Conservation (phyloP, 2,888 invertebrate genomes). For the Eutolmus rufibarbis region DNA sequence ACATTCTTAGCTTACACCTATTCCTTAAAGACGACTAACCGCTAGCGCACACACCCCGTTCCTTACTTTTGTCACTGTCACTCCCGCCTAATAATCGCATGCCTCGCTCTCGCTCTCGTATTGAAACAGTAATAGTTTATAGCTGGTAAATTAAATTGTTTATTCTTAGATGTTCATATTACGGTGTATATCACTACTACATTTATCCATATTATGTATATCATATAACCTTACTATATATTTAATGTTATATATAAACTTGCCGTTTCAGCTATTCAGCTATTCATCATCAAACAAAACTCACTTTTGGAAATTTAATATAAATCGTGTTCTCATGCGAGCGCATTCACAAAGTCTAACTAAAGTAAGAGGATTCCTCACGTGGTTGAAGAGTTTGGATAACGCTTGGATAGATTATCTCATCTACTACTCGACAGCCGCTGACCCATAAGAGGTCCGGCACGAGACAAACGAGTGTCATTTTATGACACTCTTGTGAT, state of each 20-base stretch:
- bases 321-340: conserved; percentile 45
- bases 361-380: not conserved
- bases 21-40: conserved; percentile 16
- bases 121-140: conserved; percentile 34
- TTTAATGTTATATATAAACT: conserved; percentile 42
- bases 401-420: not conserved
- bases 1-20: conserved; percentile 32
- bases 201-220: conserved; percentile 47
- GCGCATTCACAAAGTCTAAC: conserved; percentile 38
- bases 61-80: not conserved
- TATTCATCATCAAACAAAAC: conserved; percentile 24
- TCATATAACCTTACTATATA: conserved; percentile 42
- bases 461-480: not conserved
- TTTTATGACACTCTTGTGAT: not conserved
- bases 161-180: conserved; percentile 45
- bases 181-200: conserved; percentile 47
- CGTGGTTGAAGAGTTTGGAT: not conserved
- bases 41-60: not conserved
- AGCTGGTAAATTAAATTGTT: conserved; percentile 31
- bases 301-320: conserved; percentile 46
- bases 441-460: not conserved
- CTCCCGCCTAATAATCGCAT: not conserved
- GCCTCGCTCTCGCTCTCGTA: not conserved
- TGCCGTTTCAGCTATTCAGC: conserved; percentile 26
- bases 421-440: not conserved